phyloP scores from a whole-genome alignment of 2,888 invertebrate species.

The Mimumesa dahlbomi region DNA sequence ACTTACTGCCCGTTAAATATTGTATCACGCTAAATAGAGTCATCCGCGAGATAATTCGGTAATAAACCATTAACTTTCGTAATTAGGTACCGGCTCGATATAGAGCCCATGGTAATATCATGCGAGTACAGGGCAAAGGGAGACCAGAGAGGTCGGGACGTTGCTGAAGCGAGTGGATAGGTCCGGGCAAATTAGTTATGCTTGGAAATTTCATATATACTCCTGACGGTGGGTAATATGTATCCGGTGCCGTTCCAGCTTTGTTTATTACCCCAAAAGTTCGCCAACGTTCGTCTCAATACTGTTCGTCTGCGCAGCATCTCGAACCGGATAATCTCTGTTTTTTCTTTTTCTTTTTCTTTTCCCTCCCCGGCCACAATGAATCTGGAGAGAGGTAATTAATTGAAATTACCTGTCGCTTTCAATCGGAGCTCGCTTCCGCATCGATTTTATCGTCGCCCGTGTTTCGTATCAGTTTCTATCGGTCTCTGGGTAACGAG shows the following conservation, averaged over 20 bases:
- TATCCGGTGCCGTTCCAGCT: constrained; percentile 1
- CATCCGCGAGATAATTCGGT: constrained; percentile 40
- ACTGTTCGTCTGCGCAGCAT: background rate
- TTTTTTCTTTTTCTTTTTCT: too few species aligned
- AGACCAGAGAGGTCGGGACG: background rate
- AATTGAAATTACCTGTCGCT: too few species aligned
- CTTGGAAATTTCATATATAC: constrained; percentile 40
- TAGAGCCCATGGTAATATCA: constrained; percentile 11
- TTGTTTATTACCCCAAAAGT: constrained; percentile 31
- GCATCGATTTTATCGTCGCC: too few species aligned
- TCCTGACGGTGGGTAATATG: background rate
- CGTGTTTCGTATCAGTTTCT: too few species aligned
- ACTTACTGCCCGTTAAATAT: constrained; percentile 19
- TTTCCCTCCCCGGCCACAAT: too few species aligned
- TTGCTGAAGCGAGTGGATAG: constrained; percentile 7
- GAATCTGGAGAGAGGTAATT: too few species aligned
- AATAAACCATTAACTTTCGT: constrained; percentile 51
- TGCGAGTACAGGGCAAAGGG: background rate
- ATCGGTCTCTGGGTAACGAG: too few species aligned
- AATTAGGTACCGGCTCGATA: constrained; percentile 38
- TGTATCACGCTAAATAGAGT: constrained; percentile 16
- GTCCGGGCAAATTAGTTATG: constrained; percentile 44
- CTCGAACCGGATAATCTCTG: constrained; percentile 6
- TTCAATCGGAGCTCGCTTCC: too few species aligned
- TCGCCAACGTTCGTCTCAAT: constrained; percentile 2